Evolutionary conservation across 2,113 vertebrate species (phyloP), one percentile per base, ranked within the genome.

Genomic region (Montifringilla adamsi): DNA sequence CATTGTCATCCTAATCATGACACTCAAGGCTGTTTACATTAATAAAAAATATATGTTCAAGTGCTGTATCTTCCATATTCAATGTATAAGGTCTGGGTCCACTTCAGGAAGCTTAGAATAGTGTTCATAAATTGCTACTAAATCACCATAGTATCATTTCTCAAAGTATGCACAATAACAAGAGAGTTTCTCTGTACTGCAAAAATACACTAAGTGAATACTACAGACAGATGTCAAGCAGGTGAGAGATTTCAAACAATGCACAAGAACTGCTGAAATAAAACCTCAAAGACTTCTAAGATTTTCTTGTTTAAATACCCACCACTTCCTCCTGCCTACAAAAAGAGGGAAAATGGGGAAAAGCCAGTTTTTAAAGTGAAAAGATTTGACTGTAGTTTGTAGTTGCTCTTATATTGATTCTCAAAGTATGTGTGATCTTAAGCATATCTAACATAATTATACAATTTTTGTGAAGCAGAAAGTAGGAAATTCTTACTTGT

Each of bases 81-180:
- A 83, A 18, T 0, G 0, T 41, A 28, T 59, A 70, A 69, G 2
- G 1, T 41, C 53, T 63, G 13, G 2, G 6, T n/a, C 16, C 21
- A 49, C 17, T 78, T 82, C 35, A 58, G 9, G 26, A 70, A 84
- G 37, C 15, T 41, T 39, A 30, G 17, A 77, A 73, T 37, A 47
- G 13, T 9, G 3, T n/a, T 66, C 10, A 15, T 50, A 62, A 89
- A 79, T 31, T 64, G 7, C 19, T 46, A 26, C 7, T 58, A 82
- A 79, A 43, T 49, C 13, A 27, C 5, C 4, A 49, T 17, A n/a
- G 3, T 8, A 41, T 62, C 8, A n/a, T 68, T 74, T 91, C 14
- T 21, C 13, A 47, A 79, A 46, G 3, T 37, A 87, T 13, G 11
- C 11, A 44, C 17, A 68, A 28, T 5, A 63, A 18, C 4, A 77